Base-by-base conservation (phyloP, 1,140 invertebrate species). In the Zaprionus davidi region DNA sequence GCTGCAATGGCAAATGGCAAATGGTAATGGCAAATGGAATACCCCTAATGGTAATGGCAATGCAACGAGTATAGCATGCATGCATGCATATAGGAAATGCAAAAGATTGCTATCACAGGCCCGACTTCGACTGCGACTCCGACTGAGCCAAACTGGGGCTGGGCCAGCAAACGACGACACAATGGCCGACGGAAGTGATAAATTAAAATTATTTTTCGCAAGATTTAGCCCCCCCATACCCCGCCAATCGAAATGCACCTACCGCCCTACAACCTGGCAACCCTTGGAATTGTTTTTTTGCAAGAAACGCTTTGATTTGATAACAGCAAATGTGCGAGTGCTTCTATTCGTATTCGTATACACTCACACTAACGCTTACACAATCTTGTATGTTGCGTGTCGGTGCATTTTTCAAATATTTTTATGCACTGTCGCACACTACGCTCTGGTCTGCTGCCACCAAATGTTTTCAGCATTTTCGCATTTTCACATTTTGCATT, bases 121-220 rank as follows among this genome's bases (percentile, higher is more conserved):
- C 22, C 63, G 41, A 46, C 68, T 79, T 36, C 44, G 53, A 28
- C 53, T 56, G 1, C 36, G 28, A 51, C 51, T 64, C 9, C n/a
- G 15, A 64, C 17, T 57, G 34, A 22, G 1, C 65, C 13, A 31
- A 34, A 44, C 31, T 67, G 60, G 51, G 56, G 24, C 44, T 15
- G 24, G 31, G 46, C 60, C 65, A 73, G 79, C 66, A 78, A 78
- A 64, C 76, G 82, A 87, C 82, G 82, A 86, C 82, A 90, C 86
- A 90, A 90, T 90, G 86, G 86, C 86, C 87, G 82, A 44, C 86
- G 86, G 86, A 90, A 91, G 86, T 91, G 82, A 90, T 90, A 90
- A 90, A 90, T 90, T 90, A 90, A 90, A 90, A 90, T 90, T 90
- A 90, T 90, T 90, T 90, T 90, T 90, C 85, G 85, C 85, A 90